These are phyloP conservation scores for Watsonalla binaria DNA, from an alignment of 2,888 invertebrate species.

Conservation along the genomic window DNA sequence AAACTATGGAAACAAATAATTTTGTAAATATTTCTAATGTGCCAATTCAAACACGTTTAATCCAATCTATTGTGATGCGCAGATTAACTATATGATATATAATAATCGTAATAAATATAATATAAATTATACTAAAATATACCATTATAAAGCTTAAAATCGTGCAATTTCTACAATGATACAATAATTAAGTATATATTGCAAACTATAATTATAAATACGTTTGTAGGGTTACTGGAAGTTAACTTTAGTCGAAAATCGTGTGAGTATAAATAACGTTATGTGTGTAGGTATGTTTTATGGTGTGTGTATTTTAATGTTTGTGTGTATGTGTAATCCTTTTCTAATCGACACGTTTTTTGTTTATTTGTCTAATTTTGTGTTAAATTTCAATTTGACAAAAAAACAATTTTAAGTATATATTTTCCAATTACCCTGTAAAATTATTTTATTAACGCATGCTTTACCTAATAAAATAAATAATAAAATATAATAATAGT, in stretches of 20 bases:
- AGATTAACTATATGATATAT: slow-evolving; percentile 4
- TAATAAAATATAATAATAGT: slow-evolving; percentile 34
- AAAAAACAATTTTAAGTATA: not conserved
- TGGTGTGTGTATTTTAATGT: not conserved
- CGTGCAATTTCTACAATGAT: slow-evolving; percentile 37
- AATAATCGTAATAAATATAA: slow-evolving; percentile 13
- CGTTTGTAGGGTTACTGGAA: slow-evolving; percentile 24
- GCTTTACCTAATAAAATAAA: not conserved
- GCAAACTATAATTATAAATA: slow-evolving; percentile 5
- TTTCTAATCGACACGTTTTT: not conserved
- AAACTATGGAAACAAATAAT: no score
- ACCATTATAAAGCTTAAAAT: slow-evolving; percentile 30
- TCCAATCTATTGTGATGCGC: slow-evolving; percentile 5
- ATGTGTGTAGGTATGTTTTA: slow-evolving; percentile 1
- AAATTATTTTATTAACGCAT: slow-evolving; percentile 1
- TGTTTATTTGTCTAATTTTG: no score
- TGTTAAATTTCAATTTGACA: not conserved
- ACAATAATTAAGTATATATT: slow-evolving; percentile 8
- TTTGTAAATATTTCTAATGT: not conserved
- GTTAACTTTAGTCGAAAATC: not conserved
- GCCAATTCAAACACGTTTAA: slow-evolving; percentile 1
- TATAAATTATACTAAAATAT: slow-evolving; percentile 20
- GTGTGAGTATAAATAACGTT: not conserved
- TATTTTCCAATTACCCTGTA: slow-evolving; percentile 7
- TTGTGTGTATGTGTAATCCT: not conserved